Evolutionary conservation across 2,797 vertebrate species (phyloP), one percentile per base, ranked within the genome.

Genomic region (Psittacula echo): DNA sequence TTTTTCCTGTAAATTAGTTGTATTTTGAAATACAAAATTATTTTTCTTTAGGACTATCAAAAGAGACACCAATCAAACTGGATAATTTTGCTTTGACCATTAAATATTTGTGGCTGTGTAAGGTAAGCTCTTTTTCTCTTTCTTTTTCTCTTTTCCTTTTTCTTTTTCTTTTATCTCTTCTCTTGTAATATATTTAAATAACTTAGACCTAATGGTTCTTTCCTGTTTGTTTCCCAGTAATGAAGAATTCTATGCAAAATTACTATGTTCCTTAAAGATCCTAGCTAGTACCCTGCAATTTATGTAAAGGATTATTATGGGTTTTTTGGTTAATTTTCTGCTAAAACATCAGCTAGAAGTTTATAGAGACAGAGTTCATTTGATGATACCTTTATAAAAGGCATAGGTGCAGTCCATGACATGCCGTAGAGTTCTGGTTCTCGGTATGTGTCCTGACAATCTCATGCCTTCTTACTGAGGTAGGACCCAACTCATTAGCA

Each of bases 11-110:
- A 42, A 62, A 58, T 26, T 51, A 37, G 4, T 30, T 88, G 3
- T 21, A 41, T 67, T 85, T 67, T 91, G 17, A 85, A 70, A 71
- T 22, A 45, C 30, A 26, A 71, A 86, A 60, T 76, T 80, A 17
- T 89, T 91, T 90, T 89, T 34, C 17, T 78, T 32, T 85, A 96
- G 93, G 90, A 44, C 3, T 68, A 77, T 65, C 73, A 19, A 67
- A 91, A 89, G 32, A 74, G 3, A 30, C 39, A 39, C 48, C 91
- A 82, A 41, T 66, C 67, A 87, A 48, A 83, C 56, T 70, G 84
- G 88, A 95, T 86, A 78, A 71, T 79, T 83, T 90, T 93, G 3
- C 54, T 81, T 82, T 95, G 91, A 95, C 73, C 11, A 32, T 48
- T 82, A 72, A 76, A 65, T 2, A 41, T 3, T 75, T 67, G 13